Evolutionary conservation across 2,113 vertebrate species (phyloP).

Genomic region (Hoplias malabaricus): DNA sequence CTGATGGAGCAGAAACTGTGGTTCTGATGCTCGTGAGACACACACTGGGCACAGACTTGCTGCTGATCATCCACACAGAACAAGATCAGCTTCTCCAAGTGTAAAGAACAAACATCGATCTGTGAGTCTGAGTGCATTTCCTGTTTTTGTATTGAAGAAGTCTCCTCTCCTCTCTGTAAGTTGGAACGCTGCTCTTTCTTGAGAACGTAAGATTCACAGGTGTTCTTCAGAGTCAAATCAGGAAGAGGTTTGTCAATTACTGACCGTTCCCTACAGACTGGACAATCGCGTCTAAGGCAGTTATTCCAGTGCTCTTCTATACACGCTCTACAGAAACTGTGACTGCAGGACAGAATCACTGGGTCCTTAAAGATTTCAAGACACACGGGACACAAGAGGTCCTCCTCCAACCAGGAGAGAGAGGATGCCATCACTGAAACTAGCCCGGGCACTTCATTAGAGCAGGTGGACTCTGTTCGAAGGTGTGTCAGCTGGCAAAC

Average conservation of each 20-base stretch:
- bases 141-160: too few relatives aligned
- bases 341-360: background rate
- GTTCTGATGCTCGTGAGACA: background rate
- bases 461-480: too few relatives aligned
- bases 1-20: slow-evolving; percentile 21
- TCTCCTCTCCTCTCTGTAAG: too few relatives aligned
- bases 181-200: background rate
- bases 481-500: too few relatives aligned
- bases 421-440: too few relatives aligned
- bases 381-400: background rate
- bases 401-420: too few relatives aligned
- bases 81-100: background rate
- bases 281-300: background rate
- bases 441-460: too few relatives aligned
- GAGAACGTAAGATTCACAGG: background rate
- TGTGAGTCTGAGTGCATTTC: too few relatives aligned
- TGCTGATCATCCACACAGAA: background rate
- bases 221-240: background rate
- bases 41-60: slow-evolving; percentile 12
- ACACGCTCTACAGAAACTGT: slow-evolving; percentile 1
- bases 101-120: background rate
- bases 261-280: background rate
- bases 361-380: background rate
- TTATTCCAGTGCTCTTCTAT: background rate
- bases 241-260: background rate